These are phyloP conservation scores for Erpornis zantholeuca DNA, from an alignment of 2,113 vertebrate genomes.

Conservation along the genomic window DNA sequence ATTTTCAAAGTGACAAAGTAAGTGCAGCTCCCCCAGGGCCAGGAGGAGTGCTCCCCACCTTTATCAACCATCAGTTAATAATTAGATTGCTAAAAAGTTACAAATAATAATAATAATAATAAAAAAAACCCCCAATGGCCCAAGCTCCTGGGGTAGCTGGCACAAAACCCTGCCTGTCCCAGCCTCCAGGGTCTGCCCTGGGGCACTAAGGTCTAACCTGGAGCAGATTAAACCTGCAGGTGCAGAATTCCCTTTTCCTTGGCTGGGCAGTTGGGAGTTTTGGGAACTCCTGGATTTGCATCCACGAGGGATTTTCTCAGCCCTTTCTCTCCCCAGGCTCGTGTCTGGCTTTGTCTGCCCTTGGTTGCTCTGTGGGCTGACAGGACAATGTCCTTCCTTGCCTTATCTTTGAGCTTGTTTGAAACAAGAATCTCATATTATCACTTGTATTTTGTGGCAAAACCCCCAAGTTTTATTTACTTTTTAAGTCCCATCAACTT, in stretches of 20 bases:
- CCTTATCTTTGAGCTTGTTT: background rate
- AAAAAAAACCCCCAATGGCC: fast-evolving
- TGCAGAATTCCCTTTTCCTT: background rate
- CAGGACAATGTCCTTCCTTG: too few species aligned
- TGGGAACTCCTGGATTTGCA: background rate
- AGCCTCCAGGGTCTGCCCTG: background rate
- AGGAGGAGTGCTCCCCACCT: fast-evolving
- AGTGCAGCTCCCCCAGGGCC: background rate
- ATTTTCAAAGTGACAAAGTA: conserved; percentile 99
- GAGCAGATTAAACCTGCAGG: background rate
- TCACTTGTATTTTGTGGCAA: background rate
- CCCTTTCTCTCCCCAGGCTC: background rate
- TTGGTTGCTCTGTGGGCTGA: background rate
- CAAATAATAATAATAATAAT: background rate
- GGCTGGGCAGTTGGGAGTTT: background rate
- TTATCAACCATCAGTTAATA: fast-evolving
- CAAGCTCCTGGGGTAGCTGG: fast-evolving
- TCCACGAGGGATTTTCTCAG: background rate
- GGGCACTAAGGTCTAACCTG: too few species aligned
- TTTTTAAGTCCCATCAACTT: background rate
- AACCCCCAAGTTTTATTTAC: background rate
- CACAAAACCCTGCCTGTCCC: background rate
- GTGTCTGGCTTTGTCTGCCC: fast-evolving
- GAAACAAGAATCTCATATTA: background rate
- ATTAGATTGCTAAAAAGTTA: fast-evolving